Conservation (phyloP, 2,797 vertebrate genomes). For the Huso huso region DNA sequence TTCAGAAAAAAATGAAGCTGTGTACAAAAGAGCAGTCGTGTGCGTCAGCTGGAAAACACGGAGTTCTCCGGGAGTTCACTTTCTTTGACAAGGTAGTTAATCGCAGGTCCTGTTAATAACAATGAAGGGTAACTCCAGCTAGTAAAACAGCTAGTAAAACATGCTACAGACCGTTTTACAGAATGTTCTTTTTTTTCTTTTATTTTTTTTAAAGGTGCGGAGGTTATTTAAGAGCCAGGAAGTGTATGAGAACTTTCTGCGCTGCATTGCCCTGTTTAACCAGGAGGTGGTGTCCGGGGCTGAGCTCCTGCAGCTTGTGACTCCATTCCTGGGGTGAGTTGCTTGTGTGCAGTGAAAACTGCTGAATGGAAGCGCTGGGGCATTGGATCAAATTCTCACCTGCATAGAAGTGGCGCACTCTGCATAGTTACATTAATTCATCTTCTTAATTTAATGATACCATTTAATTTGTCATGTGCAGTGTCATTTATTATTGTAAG, state of each 20-base stretch:
- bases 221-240: slow-evolving; percentile 95
- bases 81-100: slow-evolving; percentile 89
- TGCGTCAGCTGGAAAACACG: slow-evolving; percentile 88
- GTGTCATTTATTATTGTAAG: no score
- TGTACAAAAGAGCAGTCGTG: slow-evolving; percentile 94
- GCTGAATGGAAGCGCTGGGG: background rate
- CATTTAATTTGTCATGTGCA: no score
- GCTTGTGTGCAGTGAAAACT: background rate
- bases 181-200: background rate
- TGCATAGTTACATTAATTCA: slow-evolving; percentile 21
- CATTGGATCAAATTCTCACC: background rate
- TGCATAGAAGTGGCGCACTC: background rate
- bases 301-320: slow-evolving; percentile 88
- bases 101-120: slow-evolving; percentile 13
- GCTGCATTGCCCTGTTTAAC: slow-evolving; percentile 96
- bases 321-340: slow-evolving; percentile 90
- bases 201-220: slow-evolving; percentile 63
- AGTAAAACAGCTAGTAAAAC: no score
- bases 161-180: background rate
- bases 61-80: slow-evolving; percentile 90
- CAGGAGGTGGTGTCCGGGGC: slow-evolving; percentile 93
- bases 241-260: slow-evolving; percentile 98
- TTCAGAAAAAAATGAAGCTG: slow-evolving; percentile 95
- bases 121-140: background rate
- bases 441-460: slow-evolving; percentile 19